Percentiles rank a stretch among this genome's conserved stretches.
Evolutionary conservation across 2,797 vertebrate species (phyloP).

Genomic region (Premnoplex brunnescens): DNA sequence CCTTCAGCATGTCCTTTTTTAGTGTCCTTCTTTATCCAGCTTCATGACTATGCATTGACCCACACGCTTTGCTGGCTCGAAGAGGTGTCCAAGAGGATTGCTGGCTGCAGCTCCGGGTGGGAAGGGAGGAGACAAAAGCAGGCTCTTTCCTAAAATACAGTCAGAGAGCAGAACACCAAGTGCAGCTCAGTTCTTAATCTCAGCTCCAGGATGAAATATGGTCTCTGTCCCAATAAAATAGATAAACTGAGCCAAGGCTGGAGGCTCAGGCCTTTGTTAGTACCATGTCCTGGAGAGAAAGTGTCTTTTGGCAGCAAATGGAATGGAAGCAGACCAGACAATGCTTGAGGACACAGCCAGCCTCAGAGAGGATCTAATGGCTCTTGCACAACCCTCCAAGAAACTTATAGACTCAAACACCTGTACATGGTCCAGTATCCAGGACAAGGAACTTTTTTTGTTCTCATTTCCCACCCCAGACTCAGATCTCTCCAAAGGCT

Average conservation of each 20-base stretch:
- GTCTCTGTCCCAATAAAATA: neutral
- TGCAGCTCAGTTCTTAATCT: neutral
- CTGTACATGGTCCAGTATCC: neutral
- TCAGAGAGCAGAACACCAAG: neutral
- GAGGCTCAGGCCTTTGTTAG: constrained; percentile 1
- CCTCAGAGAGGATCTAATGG: neutral
- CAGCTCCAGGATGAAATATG: neutral
- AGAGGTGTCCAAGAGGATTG: neutral
- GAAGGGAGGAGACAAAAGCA: neutral
- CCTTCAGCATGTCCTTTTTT: fast-evolving
- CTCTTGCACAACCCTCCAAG: neutral
- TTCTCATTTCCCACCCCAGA: neutral
- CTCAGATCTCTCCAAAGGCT: neutral
- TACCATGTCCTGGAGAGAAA: constrained; percentile 17
- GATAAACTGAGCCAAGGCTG: constrained; percentile 13
- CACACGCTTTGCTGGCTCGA: fast-evolving
- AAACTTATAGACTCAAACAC: neutral
- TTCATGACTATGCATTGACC: fast-evolving
- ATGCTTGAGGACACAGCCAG: neutral
- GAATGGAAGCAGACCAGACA: neutral
- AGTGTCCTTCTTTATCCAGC: neutral
- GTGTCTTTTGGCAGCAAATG: constrained; percentile 24
- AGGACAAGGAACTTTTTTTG: neutral
- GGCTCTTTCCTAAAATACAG: neutral
- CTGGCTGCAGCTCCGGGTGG: neutral